Conservation (phyloP, 2,888 invertebrate genomes). For the Metopia argyrocephala region DNA sequence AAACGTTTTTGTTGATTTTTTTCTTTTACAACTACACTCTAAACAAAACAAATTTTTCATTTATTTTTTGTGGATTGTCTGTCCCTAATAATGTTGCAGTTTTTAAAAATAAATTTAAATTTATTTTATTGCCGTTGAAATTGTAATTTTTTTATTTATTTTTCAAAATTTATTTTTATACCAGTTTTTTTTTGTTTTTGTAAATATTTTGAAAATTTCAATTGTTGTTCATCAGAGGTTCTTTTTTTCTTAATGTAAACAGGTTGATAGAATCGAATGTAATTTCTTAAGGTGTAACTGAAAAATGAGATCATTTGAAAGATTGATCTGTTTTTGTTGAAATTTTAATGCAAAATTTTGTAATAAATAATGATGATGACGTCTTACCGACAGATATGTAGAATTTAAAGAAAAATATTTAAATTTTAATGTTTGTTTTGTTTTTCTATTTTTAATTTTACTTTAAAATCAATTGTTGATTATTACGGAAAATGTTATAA, state of each 20-base stretch:
- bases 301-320: constrained; percentile 9
- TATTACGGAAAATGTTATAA: too few species aligned
- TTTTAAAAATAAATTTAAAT: background rate
- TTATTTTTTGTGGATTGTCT: background rate
- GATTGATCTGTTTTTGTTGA: constrained; percentile 6
- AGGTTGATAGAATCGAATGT: background rate
- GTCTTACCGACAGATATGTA: too few species aligned
- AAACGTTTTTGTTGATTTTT: background rate
- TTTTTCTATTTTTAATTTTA: background rate
- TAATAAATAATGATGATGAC: background rate
- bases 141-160: background rate
- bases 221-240: constrained; percentile 6
- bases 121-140: background rate
- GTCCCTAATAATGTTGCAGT: background rate
- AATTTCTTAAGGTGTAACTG: background rate
- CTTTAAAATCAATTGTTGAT: too few species aligned
- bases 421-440: background rate
- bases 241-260: too few species aligned
- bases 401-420: background rate
- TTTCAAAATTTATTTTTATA: background rate
- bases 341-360: background rate
- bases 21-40: background rate
- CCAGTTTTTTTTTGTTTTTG: background rate
- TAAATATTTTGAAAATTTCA: constrained; percentile 17
- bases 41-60: background rate